These are phyloP conservation scores for Fregetta grallaria DNA, from an alignment of 2,113 vertebrate species.

Conservation along the genomic window DNA sequence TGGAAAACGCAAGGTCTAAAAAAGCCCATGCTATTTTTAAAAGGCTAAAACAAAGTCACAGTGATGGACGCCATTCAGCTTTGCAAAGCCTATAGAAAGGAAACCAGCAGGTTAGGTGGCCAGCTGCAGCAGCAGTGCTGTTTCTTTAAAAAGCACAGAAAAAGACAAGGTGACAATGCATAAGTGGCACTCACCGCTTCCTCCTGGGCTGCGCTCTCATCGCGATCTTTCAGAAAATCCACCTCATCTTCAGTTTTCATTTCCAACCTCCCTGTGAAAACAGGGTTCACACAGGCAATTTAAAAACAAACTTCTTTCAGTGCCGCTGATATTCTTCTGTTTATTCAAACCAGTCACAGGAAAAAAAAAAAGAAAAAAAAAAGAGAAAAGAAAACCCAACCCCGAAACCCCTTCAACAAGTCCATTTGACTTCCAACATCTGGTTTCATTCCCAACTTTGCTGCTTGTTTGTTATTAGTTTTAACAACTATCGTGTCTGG, in stretches of 20 bases:
- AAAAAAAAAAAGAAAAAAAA: not conserved
- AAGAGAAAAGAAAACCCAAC: not conserved
- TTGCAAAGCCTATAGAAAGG: not conserved
- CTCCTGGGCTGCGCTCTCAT: not conserved
- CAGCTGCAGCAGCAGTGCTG: fast-evolving
- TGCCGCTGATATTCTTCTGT: not conserved
- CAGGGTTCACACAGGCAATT: not conserved
- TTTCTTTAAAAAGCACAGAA: not conserved
- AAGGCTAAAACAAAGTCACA: not conserved
- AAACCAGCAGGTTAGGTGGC: not conserved
- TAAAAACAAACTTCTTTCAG: not conserved
- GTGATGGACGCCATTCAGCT: fast-evolving
- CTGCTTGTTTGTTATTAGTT: not conserved
- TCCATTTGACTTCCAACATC: not conserved
- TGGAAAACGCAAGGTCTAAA: not conserved
- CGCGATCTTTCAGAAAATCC: constrained; percentile 36
- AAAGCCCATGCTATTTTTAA: not conserved
- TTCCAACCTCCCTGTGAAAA: constrained; percentile 68
- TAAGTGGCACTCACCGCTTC: constrained; percentile 59
- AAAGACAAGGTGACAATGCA: not conserved
- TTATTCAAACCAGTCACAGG: not conserved
- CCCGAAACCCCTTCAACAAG: not conserved
- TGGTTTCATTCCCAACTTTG: not conserved
- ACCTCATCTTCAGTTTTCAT: constrained; percentile 71
- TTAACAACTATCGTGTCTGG: not conserved